These are phyloP conservation scores for Talpa occidentalis DNA, from an alignment of 2,113 vertebrate genomes.

Conservation along the genomic window DNA sequence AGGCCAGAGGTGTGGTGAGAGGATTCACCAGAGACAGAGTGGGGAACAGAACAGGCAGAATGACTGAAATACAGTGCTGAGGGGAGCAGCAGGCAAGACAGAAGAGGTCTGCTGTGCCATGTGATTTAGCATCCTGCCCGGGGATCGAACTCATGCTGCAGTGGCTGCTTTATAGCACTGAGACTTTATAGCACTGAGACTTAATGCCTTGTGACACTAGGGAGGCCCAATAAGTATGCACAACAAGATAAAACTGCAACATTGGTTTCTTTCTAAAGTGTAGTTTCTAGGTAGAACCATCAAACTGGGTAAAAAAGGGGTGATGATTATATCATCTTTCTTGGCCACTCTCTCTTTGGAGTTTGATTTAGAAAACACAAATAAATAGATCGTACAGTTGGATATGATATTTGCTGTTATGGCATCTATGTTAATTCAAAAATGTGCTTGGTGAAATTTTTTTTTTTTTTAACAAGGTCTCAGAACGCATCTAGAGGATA, in stretches of 20 bases:
- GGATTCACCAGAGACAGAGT: no score
- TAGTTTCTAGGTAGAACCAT: not conserved
- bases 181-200: no score
- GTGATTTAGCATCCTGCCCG: no score
- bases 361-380: not conserved
- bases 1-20: no score
- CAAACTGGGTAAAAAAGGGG: not conserved
- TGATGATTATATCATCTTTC: not conserved
- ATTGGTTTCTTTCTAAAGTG: not conserved
- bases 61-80: no score
- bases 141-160: no score
- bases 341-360: not conserved
- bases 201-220: no score
- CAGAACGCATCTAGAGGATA: not conserved
- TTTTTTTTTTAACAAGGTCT: not conserved
- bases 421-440: not conserved
- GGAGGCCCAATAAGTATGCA: not conserved
- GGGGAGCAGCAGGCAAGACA: no score
- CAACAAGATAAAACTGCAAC: not conserved
- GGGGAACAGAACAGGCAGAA: no score
- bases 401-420: not conserved
- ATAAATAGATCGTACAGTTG: no score
- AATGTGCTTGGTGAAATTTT: not conserved
- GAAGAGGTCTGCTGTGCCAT: no score
- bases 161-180: no score